phyloP scores from a whole-genome alignment of 2,888 invertebrate genomes.

The Pegoplata infirma region DNA sequence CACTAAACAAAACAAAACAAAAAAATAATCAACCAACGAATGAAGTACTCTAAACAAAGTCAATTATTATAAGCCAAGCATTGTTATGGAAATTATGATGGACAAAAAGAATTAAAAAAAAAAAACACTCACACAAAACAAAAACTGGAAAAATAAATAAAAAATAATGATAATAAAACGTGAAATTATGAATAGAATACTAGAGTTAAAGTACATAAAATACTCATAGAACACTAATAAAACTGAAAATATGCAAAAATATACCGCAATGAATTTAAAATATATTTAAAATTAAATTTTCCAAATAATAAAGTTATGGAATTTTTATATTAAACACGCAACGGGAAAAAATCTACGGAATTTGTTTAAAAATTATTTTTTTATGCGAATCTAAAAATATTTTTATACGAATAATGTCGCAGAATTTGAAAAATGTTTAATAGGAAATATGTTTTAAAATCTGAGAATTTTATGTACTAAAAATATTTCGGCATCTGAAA shows the following conservation, averaged over 20 bases:
- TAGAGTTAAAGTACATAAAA: slow-evolving; percentile 18
- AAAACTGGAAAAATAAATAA: background rate
- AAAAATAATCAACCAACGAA: slow-evolving; percentile 5
- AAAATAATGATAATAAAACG: slow-evolving; percentile 24
- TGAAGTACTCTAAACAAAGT: slow-evolving; percentile 30
- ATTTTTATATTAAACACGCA: no score
- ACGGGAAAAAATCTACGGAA: no score
- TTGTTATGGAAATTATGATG: slow-evolving; percentile 53
- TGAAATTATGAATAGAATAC: slow-evolving; percentile 16
- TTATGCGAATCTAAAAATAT: no score
- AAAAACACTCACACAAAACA: no score
- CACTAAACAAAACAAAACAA: background rate
- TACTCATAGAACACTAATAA: background rate
- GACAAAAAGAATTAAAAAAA: slow-evolving; percentile 25
- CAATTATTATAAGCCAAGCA: slow-evolving; percentile 33
- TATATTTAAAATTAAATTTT: background rate
- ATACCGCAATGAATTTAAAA: background rate
- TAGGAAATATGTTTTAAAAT: no score
- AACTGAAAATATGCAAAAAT: background rate
- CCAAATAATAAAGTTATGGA: no score
- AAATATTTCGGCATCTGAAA: no score
- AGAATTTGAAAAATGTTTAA: no score
- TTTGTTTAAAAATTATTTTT: no score
- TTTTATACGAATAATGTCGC: no score
- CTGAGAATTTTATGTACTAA: no score